Base-by-base conservation (phyloP, 1,140 invertebrate genomes). In the Telenomus remus region DNA sequence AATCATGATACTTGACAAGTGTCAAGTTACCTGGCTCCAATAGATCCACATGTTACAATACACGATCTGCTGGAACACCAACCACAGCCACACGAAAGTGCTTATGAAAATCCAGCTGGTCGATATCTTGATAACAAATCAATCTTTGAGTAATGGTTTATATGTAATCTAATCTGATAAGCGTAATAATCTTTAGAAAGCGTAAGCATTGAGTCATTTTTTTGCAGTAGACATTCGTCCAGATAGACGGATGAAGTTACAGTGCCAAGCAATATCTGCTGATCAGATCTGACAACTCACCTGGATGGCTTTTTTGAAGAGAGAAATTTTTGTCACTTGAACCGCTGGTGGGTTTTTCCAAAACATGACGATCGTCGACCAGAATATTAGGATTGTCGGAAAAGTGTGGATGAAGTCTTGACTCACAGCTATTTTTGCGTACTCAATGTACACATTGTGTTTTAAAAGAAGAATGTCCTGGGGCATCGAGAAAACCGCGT, bases 381-480 rank as follows among this genome's bases (percentile, higher is more conserved):
- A 35, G 1, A 85, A 15, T n/a, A 86, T 78, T 2, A 86, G 64
- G 4, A 85, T 57, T 0, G 85, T 84, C 0, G 85, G 85, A 7
- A 85, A 60, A 4, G 85, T 86, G 49, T 87, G 85, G 13, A 85
- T 82, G 12, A 87, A 87, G 46, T 87, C 85, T 0, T 83, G 79
- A 0, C 85, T 84, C 4, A 87, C 74, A 9, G 82, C 82, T 39
- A 82, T 71, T 78, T 84, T 86, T 5, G 80, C 85, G 43, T 87
- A 87, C 49, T 87, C 84, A 0, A 56, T 74, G 42, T 82, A 84
- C 4, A 87, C 85, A 3, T 70, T 79, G 50, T 87, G 84, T 53
- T 79, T 80, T 0, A 87, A 53, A 7, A 81, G 60, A 1, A 85
- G n/a, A n/a, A 87, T 64, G 53, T 87, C 81, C 12, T 84, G 77